phyloP scores from a whole-genome alignment of 2,113 vertebrate genomes.

The Peromyscus polionotus region DNA sequence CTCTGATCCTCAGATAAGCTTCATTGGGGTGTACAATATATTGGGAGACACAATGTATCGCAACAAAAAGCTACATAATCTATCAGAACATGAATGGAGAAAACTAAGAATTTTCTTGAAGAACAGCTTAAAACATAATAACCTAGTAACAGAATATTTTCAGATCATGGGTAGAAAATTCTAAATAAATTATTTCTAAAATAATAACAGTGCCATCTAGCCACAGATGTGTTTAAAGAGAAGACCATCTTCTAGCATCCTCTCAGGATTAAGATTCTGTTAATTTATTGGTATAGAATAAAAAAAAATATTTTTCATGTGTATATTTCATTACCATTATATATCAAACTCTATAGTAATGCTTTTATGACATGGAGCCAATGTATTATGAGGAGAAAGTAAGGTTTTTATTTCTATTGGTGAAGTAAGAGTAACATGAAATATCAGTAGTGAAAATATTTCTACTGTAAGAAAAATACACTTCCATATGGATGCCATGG shows the following conservation, averaged over 20 bases:
- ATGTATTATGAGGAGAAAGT: slow-evolving; percentile 4
- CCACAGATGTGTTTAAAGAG: neutral
- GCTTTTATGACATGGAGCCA: neutral
- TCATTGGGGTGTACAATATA: no score
- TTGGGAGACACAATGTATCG: no score
- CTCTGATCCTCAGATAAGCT: no score
- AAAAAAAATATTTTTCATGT: neutral
- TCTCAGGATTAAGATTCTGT: neutral
- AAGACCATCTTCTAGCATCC: neutral
- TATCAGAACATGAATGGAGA: neutral
- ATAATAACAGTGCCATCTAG: neutral
- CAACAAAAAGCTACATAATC: neutral
- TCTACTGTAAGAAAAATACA: neutral
- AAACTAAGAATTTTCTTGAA: neutral
- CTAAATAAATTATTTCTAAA: neutral
- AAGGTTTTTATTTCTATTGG: neutral
- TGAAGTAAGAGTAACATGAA: neutral
- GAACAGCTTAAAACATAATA: neutral
- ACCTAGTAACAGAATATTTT: neutral
- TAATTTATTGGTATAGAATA: neutral
- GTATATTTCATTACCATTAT: neutral
- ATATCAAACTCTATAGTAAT: neutral
- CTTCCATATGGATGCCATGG: neutral
- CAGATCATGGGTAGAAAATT: neutral
- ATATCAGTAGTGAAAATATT: neutral